Percentiles rank a stretch among this genome's conserved stretches.
These are phyloP conservation scores for Crocuta crocuta DNA, from an alignment of 2,113 vertebrate species.

Conservation along the genomic window DNA sequence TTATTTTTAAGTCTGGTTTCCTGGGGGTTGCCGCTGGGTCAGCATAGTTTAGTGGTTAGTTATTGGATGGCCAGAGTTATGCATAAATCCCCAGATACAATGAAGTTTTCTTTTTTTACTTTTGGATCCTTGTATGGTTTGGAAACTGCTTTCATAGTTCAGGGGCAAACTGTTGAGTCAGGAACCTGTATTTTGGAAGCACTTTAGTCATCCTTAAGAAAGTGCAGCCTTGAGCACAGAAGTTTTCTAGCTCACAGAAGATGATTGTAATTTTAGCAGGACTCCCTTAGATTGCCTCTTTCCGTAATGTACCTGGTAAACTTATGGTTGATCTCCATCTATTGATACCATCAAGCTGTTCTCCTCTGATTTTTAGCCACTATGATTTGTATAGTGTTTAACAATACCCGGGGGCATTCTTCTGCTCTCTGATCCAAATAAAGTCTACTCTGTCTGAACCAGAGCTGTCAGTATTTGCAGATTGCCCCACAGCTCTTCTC, in stretches of 20 bases:
- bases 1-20: neutral
- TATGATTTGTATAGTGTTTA: neutral
- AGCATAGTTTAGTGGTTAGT: neutral
- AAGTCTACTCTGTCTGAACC: neutral
- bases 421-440: neutral
- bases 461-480: neutral
- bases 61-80: neutral
- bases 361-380: neutral
- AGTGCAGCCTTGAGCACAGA: neutral
- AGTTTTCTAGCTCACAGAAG: neutral
- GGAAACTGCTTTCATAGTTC: neutral
- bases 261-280: neutral
- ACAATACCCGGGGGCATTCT: neutral
- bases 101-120: neutral
- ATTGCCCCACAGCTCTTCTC: neutral
- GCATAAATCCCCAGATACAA: neutral
- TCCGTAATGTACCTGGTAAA: neutral
- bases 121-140: neutral
- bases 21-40: neutral
- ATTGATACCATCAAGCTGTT: neutral
- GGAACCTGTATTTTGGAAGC: neutral
- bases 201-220: neutral
- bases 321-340: neutral
- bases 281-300: neutral
- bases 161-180: slow-evolving; percentile 3